Evolutionary conservation across 1,140 invertebrate species (phyloP), one percentile per base, ranked within the genome.

Genomic region (Nomia melanderi): DNA sequence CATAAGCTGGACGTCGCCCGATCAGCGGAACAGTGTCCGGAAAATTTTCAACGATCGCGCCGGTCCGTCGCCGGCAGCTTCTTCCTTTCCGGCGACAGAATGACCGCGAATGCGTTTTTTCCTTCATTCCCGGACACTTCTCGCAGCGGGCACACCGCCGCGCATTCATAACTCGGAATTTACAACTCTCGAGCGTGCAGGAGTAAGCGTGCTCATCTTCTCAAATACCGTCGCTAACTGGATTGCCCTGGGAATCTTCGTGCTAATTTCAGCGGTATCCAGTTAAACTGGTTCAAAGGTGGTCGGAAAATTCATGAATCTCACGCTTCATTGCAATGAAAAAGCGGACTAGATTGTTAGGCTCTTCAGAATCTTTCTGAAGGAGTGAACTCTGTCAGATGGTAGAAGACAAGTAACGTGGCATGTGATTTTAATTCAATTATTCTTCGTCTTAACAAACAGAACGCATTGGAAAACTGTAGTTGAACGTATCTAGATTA

Each of bases 201-300:
- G 44, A 77, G 66, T 77, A 71, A 82, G 54, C 72, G 39, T 44
- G 65, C 78, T 81, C 39, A 81, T 81, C 59, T 74, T 50, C 27
- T 82, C 65, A 57, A 81, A 69, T 81, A 69, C 41, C 47, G 60
- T 65, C 60, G 72, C 33, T 79, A 82, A 82, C 33, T 67, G 63
- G 33, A 11, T 54, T 65, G 36, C 59, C 41, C 23, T 9, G 36
- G 20, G 44, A 54, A 77, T 77, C 44, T 44, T 75, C 29, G 47
- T 36, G 66, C 54, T 80, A 82, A 82, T 81, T 82, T 77, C 41
- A 56, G 64, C 65, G 50, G 65, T 53, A 59, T 76, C 80, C 53
- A 76, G 33, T 63, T 27, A 56, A 75, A 64, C 44, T 31, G 44
- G 64, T 57, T 77, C 41, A 23, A 81, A 77, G 41, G 54, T 60